Conservation (phyloP, 1,140 invertebrate genomes). For the Gonatopus flavifemur region DNA sequence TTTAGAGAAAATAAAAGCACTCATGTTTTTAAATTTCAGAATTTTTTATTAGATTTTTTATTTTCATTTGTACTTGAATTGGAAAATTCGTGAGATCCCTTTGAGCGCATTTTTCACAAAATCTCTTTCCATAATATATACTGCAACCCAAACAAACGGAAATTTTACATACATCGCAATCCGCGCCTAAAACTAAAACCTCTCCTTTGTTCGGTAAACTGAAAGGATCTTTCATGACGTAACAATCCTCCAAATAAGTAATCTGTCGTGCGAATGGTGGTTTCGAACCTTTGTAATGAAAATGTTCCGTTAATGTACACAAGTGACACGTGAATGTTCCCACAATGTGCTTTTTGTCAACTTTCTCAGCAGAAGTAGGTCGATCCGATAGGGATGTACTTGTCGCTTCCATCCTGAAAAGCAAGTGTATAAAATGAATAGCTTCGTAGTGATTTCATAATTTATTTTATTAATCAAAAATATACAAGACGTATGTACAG, state of each 20-base stretch:
- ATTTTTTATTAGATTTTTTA: constrained; percentile 23
- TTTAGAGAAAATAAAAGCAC: constrained; percentile 5
- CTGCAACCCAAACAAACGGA: constrained; percentile 80
- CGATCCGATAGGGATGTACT: constrained; percentile 15
- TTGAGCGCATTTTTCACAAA: constrained; percentile 71
- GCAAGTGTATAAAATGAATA: constrained; percentile 17
- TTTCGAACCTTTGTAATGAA: constrained; percentile 71
- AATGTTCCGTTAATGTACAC: constrained; percentile 69
- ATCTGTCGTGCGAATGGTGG: constrained; percentile 70
- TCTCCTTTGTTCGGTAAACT: constrained; percentile 67
- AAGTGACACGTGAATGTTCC: constrained; percentile 65
- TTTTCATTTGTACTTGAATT: constrained; percentile 58
- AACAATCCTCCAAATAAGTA: constrained; percentile 69
- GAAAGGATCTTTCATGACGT: constrained; percentile 83
- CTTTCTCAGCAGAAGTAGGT: constrained; percentile 18
- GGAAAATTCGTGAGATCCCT: constrained; percentile 68
- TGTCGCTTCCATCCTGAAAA: constrained; percentile 35
- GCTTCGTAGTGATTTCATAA: neutral
- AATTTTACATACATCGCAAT: constrained; percentile 70
- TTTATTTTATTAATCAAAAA: constrained; percentile 34
- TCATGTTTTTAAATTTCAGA: constrained; percentile 11
- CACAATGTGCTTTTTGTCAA: constrained; percentile 20
- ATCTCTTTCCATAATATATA: constrained; percentile 73
- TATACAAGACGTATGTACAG: constrained; percentile 10
- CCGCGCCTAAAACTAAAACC: constrained; percentile 72